Base-by-base conservation (phyloP, 1,140 invertebrate genomes). In the Zaprionus lachaisei region DNA sequence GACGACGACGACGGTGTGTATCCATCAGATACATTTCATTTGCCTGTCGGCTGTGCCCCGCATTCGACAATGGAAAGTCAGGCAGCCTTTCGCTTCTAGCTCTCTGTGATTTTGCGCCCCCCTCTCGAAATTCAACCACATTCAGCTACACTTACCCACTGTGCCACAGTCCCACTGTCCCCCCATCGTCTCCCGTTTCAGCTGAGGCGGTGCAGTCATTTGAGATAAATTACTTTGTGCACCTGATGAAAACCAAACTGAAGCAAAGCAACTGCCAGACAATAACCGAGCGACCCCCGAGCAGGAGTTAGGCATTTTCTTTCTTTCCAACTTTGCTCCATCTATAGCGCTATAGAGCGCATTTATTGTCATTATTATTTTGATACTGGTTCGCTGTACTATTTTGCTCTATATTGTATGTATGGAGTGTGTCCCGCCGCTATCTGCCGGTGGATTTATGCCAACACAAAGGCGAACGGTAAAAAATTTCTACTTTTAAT, bases 281-380 rank as follows among this genome's bases (percentile, higher is more conserved):
- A 77, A 72, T 54, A 58, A 70, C 60, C 54, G 4, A 24, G 15
- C 54, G 22, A 51, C 14, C 57, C 47, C 41, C 20, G 41, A 47
- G 44, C 44, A 49, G 17, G 11, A 24, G 20, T 17, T 51, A 51
- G 47, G 28, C 55, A 38, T 56, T 65, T 58, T 58, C 55, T 24
- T 49, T 65, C 17, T 2, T 9, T 2, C 20, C 12, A 41, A 4
- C 47, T 49, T 11, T 12, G 24, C 47, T 20, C n/a, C 20, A 51
- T 51, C 22, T 24, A 51, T 51, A 24, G 3, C 22, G n/a, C 17
- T 49, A 7, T 49, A 5, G n/a, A 49, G 69, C 77, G 75, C 82
- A 84, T 87, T 80, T 83, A 89, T 89, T 89, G 84, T 89, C 84
- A 87, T 89, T 89, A 89, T 84, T 83, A 89, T 89, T 89, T 83